These are phyloP conservation scores for Mus spicilegus DNA, from an alignment of 2,113 vertebrate species.

Conservation along the genomic window DNA sequence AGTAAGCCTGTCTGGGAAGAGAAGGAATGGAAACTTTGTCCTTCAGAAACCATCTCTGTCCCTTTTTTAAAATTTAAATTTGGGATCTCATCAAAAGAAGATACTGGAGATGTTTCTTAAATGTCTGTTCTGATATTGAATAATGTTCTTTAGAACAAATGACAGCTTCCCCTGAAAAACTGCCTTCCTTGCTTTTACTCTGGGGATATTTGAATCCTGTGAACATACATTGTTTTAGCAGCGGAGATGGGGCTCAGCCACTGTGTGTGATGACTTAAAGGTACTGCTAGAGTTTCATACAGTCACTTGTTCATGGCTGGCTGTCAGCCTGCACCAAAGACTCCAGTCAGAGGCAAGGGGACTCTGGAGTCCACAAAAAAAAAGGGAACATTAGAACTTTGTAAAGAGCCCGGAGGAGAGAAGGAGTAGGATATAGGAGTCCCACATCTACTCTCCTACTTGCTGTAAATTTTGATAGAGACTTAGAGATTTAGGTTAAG, in stretches of 20 bases:
- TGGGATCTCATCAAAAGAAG: not conserved
- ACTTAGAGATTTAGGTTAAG: not conserved
- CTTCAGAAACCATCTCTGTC: conserved; percentile 55
- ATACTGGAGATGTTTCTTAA: not conserved
- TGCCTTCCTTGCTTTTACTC: not conserved
- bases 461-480: not conserved
- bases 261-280: not conserved
- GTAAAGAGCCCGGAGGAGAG: not conserved
- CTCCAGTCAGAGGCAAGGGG: not conserved
- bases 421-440: not conserved
- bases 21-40: conserved; percentile 65
- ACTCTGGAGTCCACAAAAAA: not conserved
- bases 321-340: not conserved
- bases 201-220: not conserved
- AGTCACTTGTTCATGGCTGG: not conserved
- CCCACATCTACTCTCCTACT: not conserved
- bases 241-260: not conserved
- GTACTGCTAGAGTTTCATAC: not conserved
- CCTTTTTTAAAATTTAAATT: conserved; percentile 18
- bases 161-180: not conserved
- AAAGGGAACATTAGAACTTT: not conserved
- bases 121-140: conserved; percentile 1
- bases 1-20: conserved; percentile 69
- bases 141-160: conserved; percentile 9
- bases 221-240: not conserved